phyloP scores from a whole-genome alignment of 1,140 invertebrate genomes.

The Ridgeia piscesae region DNA sequence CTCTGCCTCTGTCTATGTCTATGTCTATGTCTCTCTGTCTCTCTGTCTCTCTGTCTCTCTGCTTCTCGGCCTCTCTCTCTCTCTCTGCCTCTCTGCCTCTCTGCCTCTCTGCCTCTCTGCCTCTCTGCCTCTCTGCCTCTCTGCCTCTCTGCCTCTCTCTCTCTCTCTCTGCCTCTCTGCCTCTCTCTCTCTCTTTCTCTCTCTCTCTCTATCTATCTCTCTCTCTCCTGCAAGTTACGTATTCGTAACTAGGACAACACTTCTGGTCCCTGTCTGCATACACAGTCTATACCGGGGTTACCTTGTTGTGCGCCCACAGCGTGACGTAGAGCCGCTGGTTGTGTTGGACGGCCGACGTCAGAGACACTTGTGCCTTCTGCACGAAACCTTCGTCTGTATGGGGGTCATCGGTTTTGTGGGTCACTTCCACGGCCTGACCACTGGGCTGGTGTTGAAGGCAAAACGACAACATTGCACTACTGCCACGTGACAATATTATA shows the following conservation, averaged over 20 bases:
- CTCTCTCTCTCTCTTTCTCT: not conserved
- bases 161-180: too few relatives aligned
- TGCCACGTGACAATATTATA: too few relatives aligned
- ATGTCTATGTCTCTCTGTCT: too few relatives aligned
- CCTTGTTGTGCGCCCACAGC: not conserved
- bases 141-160: too few relatives aligned
- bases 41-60: too few relatives aligned
- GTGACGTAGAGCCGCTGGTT: constrained; percentile 10
- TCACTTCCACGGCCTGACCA: not conserved
- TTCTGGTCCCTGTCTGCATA: not conserved
- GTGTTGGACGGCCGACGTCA: not conserved
- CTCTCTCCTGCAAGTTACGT: too few relatives aligned
- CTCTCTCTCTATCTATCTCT: too few relatives aligned
- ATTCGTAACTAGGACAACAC: not conserved
- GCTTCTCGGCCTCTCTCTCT: too few relatives aligned
- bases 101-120: too few relatives aligned
- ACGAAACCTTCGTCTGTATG: constrained; percentile 12
- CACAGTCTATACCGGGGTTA: not conserved
- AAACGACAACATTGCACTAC: not conserved
- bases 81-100: too few relatives aligned
- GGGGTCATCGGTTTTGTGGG: not conserved
- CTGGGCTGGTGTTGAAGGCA: not conserved
- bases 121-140: not conserved
- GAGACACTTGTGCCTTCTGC: not conserved
- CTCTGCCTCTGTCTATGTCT: too few relatives aligned